Evolutionary conservation across 1,140 invertebrate genomes (phyloP), one percentile per base, ranked within the genome.

Genomic region (Drosophila novamexicana): DNA sequence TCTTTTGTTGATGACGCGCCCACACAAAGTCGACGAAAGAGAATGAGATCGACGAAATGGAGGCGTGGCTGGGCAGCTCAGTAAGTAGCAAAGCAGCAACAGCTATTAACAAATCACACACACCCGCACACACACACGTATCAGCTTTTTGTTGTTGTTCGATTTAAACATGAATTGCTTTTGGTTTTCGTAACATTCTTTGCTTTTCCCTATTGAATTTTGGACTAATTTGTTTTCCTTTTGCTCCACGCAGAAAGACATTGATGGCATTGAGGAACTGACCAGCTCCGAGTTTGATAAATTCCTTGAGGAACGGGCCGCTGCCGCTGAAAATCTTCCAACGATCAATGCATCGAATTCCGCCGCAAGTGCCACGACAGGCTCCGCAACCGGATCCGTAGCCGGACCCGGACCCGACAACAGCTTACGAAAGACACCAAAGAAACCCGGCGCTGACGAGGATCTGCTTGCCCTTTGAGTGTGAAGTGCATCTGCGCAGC

Each of bases 41-140:
- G 90, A 95, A 95, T 92, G 97, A 98, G 93, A 97, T 98, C 94
- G 97, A 97, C 94, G 97, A 98, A 94, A 98, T 98, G 95, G 97
- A 97, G 81, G 96, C 96, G 86, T 98, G 97, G 97, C 94, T 98
- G 84, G 95, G 94, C 88, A 95, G 93, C 79, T 94, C 94, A 91
- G 94, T 95, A 93, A 94, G 94, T 93, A 92, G 84, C 69, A 68
- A 57, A 54, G 45, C 57, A 67, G 39, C 70, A 75, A 77, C 57
- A 63, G 14, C 45, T 70, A 54, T 37, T 54, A 47, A 29, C 22
- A 34, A 62, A 61, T 52, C 16, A 29, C 34, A 53, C 44, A 59
- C 64, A 56, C 67, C 53, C 52, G 39, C 45, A 29, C 16, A 54
- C 34, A 42, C 22, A 61, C 50, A 53, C 71, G 70, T 34, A 66